A percentile compares a stretch with the other conserved stretches of the same genome.
These are phyloP conservation scores for Aporophyla nigra DNA, from an alignment of 2,888 invertebrate species.

Conservation along the genomic window DNA sequence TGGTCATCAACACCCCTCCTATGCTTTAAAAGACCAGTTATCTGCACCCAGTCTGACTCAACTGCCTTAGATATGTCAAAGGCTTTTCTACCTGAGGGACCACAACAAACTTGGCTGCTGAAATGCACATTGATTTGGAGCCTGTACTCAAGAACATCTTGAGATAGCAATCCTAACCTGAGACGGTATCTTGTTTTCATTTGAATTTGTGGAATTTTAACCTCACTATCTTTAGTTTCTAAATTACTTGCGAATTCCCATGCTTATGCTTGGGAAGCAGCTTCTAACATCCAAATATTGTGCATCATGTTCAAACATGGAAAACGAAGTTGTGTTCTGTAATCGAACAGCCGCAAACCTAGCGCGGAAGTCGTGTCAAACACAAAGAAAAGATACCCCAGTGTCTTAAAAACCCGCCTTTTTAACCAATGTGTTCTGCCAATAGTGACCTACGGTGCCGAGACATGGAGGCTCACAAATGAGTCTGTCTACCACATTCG, in stretches of 20 bases:
- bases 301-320: not conserved
- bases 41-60: not conserved
- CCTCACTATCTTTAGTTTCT: not conserved
- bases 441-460: too few species aligned
- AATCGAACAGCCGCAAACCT: not conserved
- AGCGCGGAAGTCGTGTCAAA: not conserved
- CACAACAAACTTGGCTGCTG: not conserved
- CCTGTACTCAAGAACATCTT: not conserved
- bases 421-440: too few species aligned
- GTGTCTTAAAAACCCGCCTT: too few species aligned
- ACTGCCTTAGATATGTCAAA: not conserved
- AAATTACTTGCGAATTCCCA: not conserved
- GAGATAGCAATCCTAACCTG: not conserved
- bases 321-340: constrained; percentile 2
- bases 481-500: too few species aligned
- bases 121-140: not conserved
- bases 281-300: not conserved
- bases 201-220: not conserved
- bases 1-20: not conserved
- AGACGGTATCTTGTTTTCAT: not conserved
- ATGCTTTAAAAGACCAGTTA: too few species aligned
- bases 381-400: too few species aligned
- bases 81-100: too few species aligned
- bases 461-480: too few species aligned
- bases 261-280: not conserved